Percentiles rank a stretch among this genome's conserved stretches.
phyloP scores from a whole-genome alignment of 2,888 invertebrate genomes.

The Sarcophaga subvicina region DNA sequence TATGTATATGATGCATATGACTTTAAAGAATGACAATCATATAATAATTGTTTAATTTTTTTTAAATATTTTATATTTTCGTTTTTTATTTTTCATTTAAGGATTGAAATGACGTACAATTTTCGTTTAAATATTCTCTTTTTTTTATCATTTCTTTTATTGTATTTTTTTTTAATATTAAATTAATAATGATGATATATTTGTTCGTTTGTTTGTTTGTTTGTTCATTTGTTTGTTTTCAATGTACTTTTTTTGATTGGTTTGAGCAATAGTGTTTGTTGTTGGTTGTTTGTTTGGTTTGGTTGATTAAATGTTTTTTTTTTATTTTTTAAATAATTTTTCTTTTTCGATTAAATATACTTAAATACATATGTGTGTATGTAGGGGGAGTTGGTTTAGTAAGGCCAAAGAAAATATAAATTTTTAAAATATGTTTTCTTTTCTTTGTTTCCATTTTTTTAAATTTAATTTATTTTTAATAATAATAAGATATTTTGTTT shows the following conservation, averaged over 20 bases:
- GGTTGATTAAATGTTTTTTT: slow-evolving; percentile 25
- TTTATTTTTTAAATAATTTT: slow-evolving; percentile 6
- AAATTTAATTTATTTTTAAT: slow-evolving; percentile 6
- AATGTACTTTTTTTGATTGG: slow-evolving; percentile 13
- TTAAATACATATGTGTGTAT: background rate
- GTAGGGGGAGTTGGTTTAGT: background rate
- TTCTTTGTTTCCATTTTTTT: slow-evolving; percentile 27
- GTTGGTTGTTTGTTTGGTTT: slow-evolving; percentile 7
- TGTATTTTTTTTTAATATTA: background rate
- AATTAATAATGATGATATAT: slow-evolving; percentile 15
- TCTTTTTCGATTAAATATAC: background rate
- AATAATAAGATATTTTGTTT: background rate
- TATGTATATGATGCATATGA: slow-evolving; percentile 42
- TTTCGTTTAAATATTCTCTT: background rate
- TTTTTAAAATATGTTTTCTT: slow-evolving; percentile 54
- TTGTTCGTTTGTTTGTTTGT: too few species aligned
- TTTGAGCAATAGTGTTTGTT: slow-evolving; percentile 3
- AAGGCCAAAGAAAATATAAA: slow-evolving; percentile 35
- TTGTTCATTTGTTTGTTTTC: background rate
- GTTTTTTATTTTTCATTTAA: background rate
- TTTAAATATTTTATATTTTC: background rate
- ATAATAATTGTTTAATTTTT: background rate
- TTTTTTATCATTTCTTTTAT: background rate
- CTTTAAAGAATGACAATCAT: slow-evolving; percentile 1
- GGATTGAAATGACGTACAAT: too few species aligned